Conservation (phyloP, 2,113 vertebrate genomes). For the Cebidichthys violaceus region DNA sequence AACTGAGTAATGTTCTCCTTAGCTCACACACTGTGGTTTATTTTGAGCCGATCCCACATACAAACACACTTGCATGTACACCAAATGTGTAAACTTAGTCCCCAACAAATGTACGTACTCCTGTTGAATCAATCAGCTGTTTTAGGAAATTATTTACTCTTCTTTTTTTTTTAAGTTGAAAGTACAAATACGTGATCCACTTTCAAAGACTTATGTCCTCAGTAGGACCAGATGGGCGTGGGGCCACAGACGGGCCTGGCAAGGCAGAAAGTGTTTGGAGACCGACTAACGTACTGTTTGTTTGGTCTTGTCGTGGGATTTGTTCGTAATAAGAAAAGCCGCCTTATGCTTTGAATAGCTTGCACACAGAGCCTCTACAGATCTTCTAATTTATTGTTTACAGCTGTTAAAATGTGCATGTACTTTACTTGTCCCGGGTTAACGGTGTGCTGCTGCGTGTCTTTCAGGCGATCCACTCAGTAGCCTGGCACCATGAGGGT, state of each 20-base stretch:
- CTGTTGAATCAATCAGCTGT: not conserved
- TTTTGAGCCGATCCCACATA: not conserved
- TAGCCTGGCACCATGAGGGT: slow-evolving; percentile 98
- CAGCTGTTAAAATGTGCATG: not conserved
- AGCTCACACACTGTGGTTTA: not conserved
- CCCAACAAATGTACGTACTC: too few relatives aligned
- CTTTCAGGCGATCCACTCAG: slow-evolving; percentile 94
- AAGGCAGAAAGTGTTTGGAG: not conserved
- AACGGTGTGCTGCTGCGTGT: slow-evolving; percentile 21
- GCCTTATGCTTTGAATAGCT: not conserved
- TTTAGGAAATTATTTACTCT: not conserved
- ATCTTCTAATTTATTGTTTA: not conserved
- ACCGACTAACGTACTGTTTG: not conserved
- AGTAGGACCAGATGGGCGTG: not conserved
- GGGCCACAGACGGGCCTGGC: not conserved
- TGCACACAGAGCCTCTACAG: not conserved
- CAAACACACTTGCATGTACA: not conserved
- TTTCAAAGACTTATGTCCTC: not conserved
- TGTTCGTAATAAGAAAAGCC: not conserved
- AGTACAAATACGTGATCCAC: not conserved
- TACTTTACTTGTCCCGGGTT: not conserved
- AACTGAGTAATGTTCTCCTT: not conserved
- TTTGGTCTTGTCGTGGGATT: not conserved
- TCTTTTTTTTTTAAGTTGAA: not conserved
- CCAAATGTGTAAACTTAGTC: not conserved